Percentiles rank a stretch among this genome's conserved stretches.
These are phyloP conservation scores for Melopsittacus undulatus DNA, from an alignment of 2,797 vertebrate genomes.

Conservation along the genomic window DNA sequence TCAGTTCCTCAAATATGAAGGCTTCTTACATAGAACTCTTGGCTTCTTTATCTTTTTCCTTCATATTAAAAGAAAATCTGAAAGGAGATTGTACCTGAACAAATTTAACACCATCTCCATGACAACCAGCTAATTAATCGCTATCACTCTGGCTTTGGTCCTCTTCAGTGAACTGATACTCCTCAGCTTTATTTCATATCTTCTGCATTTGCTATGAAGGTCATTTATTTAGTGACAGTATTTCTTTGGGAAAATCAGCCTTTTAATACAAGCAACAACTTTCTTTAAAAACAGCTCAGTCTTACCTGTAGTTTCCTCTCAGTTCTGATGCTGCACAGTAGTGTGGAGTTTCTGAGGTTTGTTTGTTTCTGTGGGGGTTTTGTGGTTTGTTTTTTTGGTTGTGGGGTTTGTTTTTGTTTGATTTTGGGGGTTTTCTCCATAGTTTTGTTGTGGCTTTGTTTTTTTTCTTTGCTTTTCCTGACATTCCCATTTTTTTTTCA, in stretches of 20 bases:
- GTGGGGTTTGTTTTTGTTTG: not conserved
- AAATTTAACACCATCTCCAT: slow-evolving; percentile 68
- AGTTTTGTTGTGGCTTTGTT: not conserved
- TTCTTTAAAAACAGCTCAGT: not conserved
- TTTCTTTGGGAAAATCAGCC: not conserved
- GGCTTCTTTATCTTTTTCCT: slow-evolving; percentile 25
- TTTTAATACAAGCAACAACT: not conserved
- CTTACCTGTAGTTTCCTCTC: not conserved
- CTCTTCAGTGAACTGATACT: slow-evolving; percentile 53
- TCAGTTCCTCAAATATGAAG: not conserved
- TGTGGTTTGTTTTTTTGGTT: not conserved
- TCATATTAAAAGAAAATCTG: slow-evolving; percentile 34
- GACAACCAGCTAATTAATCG: slow-evolving; percentile 72
- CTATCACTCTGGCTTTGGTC: slow-evolving; percentile 58
- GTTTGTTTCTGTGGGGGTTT: not conserved
- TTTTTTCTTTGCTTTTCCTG: not conserved
- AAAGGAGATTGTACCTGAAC: slow-evolving; percentile 63
- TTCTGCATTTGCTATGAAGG: slow-evolving; percentile 47
- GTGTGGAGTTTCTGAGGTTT: not conserved
- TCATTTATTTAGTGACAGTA: slow-evolving; percentile 3
- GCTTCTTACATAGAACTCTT: not conserved
- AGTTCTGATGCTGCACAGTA: not conserved
- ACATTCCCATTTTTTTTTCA: not conserved
- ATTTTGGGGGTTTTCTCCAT: not conserved
- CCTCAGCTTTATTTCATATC: slow-evolving; percentile 45